Percentiles rank a stretch among this genome's conserved stretches.
These are phyloP conservation scores for Pangasianodon hypophthalmus DNA, from an alignment of 2,113 vertebrate genomes.

Conservation along the genomic window DNA sequence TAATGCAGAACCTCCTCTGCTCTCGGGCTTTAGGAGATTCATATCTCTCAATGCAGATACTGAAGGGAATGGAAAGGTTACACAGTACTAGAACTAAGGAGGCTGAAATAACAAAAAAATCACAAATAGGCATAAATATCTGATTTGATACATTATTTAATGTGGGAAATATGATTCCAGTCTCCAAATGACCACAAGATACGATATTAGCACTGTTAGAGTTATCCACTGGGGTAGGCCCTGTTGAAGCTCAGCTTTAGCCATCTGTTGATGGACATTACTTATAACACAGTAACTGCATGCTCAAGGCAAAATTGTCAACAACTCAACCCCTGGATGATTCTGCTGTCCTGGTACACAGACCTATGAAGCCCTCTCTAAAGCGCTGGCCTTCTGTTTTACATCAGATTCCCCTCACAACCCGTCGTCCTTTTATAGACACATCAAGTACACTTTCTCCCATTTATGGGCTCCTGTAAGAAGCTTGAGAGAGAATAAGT, in stretches of 20 bases:
- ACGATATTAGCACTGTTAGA: background rate
- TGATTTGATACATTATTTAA: background rate
- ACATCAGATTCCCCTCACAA: slow-evolving; percentile 57
- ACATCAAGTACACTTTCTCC: slow-evolving; percentile 69
- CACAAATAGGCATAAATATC: background rate
- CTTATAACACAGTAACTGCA: slow-evolving; percentile 2
- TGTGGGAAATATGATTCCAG: background rate
- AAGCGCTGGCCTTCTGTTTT: slow-evolving; percentile 49
- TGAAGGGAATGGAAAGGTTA: background rate
- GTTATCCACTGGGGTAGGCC: background rate
- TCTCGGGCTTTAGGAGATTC: background rate
- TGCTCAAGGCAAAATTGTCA: slow-evolving; percentile 29
- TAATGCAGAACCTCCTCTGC: background rate
- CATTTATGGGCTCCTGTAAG: slow-evolving; percentile 71
- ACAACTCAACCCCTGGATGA: slow-evolving; percentile 19
- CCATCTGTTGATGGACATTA: slow-evolving; percentile 1
- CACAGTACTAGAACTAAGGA: background rate
- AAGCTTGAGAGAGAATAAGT: slow-evolving; percentile 24
- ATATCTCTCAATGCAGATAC: background rate
- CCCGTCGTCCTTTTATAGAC: slow-evolving; percentile 72
- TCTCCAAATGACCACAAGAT: background rate
- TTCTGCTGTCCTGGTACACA: slow-evolving; percentile 14
- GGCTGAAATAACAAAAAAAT: background rate
- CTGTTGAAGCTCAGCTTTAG: slow-evolving; percentile 12
- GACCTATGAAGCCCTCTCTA: background rate